Conservation (phyloP, 30 jellyfish, hydroid and myxozoan genomes). For the Rhopilema esculentum region DNA sequence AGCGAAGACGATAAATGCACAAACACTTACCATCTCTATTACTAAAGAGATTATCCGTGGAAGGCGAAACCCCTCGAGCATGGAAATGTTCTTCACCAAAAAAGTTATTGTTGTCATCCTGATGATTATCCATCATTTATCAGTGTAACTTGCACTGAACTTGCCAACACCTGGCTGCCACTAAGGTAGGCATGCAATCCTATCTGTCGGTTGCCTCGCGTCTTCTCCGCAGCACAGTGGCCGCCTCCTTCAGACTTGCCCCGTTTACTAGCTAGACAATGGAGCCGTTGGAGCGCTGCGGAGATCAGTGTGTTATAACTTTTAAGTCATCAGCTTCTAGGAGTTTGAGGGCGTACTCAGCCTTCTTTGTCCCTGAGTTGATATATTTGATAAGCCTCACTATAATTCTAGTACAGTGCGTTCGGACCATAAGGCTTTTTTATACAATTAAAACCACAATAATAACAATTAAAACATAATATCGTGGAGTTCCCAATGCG, state of each 20-base stretch:
- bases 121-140: slow-evolving; percentile 26
- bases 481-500: too few relatives aligned
- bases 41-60: slow-evolving; percentile 90
- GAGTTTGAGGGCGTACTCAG: not conserved
- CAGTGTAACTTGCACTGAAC: not conserved
- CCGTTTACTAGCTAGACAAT: too few relatives aligned
- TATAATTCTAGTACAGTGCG: too few relatives aligned
- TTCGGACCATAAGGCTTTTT: too few relatives aligned
- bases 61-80: slow-evolving; percentile 69
- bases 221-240: not conserved
- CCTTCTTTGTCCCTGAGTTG: not conserved
- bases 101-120: not conserved
- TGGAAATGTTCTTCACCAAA: slow-evolving; percentile 31
- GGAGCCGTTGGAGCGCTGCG: too few relatives aligned
- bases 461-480: too few relatives aligned
- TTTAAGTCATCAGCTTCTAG: not conserved
- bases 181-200: not conserved
- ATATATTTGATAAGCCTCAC: too few relatives aligned
- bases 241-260: not conserved
- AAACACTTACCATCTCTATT: slow-evolving; percentile 80
- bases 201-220: not conserved
- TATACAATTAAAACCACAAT: too few relatives aligned
- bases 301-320: too few relatives aligned
- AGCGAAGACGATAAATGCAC: not conserved
- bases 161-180: slow-evolving; percentile 36